phyloP scores from a whole-genome alignment of 2,113 vertebrate genomes.

The Baryphthengus martii region DNA sequence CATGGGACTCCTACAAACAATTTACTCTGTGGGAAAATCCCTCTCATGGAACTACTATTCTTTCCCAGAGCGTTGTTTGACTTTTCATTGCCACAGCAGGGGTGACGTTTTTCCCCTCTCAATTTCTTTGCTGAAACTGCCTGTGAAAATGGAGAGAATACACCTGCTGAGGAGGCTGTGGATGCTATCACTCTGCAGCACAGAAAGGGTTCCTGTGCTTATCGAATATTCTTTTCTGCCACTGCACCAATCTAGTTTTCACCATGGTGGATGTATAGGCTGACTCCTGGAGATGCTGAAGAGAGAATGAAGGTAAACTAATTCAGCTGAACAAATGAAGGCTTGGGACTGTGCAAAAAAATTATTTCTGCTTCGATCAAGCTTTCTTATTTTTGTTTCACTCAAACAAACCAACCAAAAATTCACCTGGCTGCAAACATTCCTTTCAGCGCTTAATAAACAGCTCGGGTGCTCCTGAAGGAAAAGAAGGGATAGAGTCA shows the following conservation, averaged over 20 bases:
- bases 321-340: not conserved
- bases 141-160: not conserved
- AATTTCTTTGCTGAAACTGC: not conserved
- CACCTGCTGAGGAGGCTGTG: slow-evolving; percentile 9
- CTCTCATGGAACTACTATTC: slow-evolving; percentile 34
- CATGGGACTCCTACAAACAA: slow-evolving; percentile 64
- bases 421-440: not conserved
- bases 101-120: not conserved
- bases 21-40: slow-evolving; percentile 71
- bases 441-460: not conserved
- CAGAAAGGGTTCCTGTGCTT: not conserved
- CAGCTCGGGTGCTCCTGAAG: not conserved
- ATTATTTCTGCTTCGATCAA: not conserved
- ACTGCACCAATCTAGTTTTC: not conserved
- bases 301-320: not conserved
- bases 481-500: not conserved
- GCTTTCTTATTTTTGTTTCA: not conserved
- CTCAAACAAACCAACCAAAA: not conserved
- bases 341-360: not conserved
- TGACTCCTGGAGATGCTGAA: not conserved
- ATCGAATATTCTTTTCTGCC: not conserved
- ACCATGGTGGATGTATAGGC: accelerated
- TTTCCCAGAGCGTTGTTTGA: slow-evolving; percentile 49
- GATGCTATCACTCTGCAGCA: slow-evolving; percentile 43
- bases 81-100: slow-evolving; percentile 66